Base-by-base conservation (phyloP, 1,140 invertebrate species). In the Charaxes varanes region DNA sequence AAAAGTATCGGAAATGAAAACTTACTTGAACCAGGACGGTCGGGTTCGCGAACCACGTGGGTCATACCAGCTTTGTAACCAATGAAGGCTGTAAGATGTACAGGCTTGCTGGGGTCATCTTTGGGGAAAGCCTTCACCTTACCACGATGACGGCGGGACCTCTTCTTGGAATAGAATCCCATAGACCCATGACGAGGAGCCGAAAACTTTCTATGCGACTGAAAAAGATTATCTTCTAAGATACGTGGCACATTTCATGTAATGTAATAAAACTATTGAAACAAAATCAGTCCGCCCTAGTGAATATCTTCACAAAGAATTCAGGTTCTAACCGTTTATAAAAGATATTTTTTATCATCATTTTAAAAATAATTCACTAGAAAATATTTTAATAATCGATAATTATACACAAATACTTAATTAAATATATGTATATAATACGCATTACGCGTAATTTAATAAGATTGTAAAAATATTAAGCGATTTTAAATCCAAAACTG, bases 121-220 rank as follows among this genome's bases (percentile, higher is more conserved):
- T 97, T 99, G n/a, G 98, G 98, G 88, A 99, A 99, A 48, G 98
- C 94, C 95, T 99, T 99, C 33, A 97, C 95, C 85, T 98, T 99
- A 66, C 98, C 98, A 88, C 97, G 94, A 90, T 98, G 95, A 77
- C 96, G 92, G 47, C 89, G 90, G 42, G 95, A 93, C 57, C 98
- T 90, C 86, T 99, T 99, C 86, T 99, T 99, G 61, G 98, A 98
- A 82, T 98, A 94, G 90, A 99, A 99, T 60, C 97, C 98, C 95
- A 99, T 98, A 34, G 97, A 99, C 55, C 98, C 98, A 91, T 99
- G 98, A 54, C 98, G 93, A 52, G 98, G 98, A 6, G 97, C 98
- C 72, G 96, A 98, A 86, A 99, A 99, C 84, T 99, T 99, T 72
- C 98, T 91, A 88, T 99, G 98, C 87, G 97, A 99, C 98, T 99